These are phyloP conservation scores for Nemotelus pantherinus DNA, from an alignment of 2,888 invertebrate genomes.

Conservation along the genomic window DNA sequence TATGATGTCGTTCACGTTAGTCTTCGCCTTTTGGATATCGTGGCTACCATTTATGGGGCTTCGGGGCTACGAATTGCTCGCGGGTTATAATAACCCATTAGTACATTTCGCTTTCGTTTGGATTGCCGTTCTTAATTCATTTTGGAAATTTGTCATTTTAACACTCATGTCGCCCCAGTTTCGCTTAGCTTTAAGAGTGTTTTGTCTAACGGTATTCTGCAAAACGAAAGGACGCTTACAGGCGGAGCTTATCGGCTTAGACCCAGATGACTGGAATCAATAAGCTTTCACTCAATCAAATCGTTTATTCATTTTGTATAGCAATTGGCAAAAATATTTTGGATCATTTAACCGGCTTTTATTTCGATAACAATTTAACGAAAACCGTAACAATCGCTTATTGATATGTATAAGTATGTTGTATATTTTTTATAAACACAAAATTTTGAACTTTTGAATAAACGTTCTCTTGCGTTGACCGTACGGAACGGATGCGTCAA, in stretches of 20 bases:
- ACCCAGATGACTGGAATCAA: conserved; percentile 80
- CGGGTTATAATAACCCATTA: conserved; percentile 78
- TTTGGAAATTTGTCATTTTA: conserved; percentile 94
- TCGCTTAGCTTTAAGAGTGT: conserved; percentile 84
- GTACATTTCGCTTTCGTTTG: conserved; percentile 93
- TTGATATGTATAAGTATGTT: background rate
- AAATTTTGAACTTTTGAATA: background rate
- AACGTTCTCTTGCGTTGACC: background rate
- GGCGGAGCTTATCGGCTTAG: conserved; percentile 86
- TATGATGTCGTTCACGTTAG: conserved; percentile 93
- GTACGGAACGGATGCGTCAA: background rate
- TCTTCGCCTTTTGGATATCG: conserved; percentile 89
- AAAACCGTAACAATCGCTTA: conserved; percentile 23
- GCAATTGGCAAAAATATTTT: background rate
- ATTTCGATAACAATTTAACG: background rate
- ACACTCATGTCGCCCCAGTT: conserved; percentile 92
- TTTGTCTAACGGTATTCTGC: conserved; percentile 90
- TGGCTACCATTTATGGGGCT: conserved; percentile 93
- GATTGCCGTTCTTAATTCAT: conserved; percentile 94
- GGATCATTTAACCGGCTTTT: conserved; percentile 5
- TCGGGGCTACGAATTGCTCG: conserved; percentile 79
- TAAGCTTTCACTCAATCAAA: conserved; percentile 60
- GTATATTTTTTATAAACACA: background rate
- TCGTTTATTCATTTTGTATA: conserved; percentile 31
- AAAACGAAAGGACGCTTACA: conserved; percentile 84